Conservation (phyloP, 2,888 invertebrate species). For the Tetropium fuscum region DNA sequence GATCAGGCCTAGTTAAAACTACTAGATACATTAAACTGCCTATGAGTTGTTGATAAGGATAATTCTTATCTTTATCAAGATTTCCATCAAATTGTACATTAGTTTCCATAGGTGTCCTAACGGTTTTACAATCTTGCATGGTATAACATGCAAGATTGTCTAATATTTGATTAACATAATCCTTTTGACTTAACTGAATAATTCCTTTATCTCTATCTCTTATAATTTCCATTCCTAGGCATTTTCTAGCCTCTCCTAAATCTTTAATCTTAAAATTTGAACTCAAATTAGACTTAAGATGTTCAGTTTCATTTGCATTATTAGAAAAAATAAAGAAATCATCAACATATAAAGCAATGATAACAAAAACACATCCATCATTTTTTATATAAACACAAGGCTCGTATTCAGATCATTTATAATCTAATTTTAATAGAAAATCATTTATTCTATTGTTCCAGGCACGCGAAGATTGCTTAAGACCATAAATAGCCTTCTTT, state of each 20-base stretch:
- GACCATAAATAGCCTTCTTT: no score
- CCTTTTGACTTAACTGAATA: slow-evolving; percentile 35
- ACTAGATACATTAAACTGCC: slow-evolving; percentile 30
- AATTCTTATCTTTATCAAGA: background rate
- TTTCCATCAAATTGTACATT: background rate
- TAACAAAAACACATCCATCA: slow-evolving; percentile 1
- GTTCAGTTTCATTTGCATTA: background rate
- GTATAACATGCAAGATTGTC: slow-evolving; percentile 24
- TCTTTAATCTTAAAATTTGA: slow-evolving; percentile 14
- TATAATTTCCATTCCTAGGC: slow-evolving; percentile 1
- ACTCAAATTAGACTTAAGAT: background rate
- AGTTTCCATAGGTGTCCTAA: slow-evolving; percentile 34
- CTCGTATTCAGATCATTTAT: slow-evolving; percentile 25
- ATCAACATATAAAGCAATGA: slow-evolving; percentile 34
- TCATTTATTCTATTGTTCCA: no score
- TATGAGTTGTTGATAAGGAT: slow-evolving; percentile 24
- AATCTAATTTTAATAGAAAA: no score
- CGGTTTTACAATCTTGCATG: slow-evolving; percentile 26
- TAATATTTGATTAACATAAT: slow-evolving; percentile 20
- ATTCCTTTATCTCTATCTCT: slow-evolving; percentile 25
- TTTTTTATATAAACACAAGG: slow-evolving; percentile 26
- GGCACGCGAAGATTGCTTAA: no score
- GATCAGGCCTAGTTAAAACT: slow-evolving; percentile 23
- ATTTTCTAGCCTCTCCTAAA: slow-evolving; percentile 3
- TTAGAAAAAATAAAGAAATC: slow-evolving; percentile 16